A percentile compares a stretch with the other conserved stretches of the same genome.
Evolutionary conservation across 2,888 invertebrate genomes (phyloP).

Genomic region (Elegia similella): DNA sequence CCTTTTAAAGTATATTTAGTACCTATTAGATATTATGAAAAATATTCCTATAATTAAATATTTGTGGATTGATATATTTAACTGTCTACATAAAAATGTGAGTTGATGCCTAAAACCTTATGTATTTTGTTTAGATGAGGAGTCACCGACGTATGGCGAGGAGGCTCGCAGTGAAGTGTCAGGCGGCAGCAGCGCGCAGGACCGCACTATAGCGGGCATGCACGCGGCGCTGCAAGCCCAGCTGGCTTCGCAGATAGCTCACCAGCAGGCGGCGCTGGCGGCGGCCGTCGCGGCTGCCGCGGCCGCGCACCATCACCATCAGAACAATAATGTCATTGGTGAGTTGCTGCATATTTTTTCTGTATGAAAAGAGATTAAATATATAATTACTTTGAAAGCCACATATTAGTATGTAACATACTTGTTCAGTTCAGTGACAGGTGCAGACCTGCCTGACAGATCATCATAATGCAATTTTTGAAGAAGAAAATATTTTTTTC

Average conservation of each 20-base stretch:
- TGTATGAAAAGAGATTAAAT: neutral
- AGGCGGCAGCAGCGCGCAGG: slow-evolving; percentile 45
- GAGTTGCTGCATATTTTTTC: slow-evolving; percentile 46
- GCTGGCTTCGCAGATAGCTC: slow-evolving; percentile 82
- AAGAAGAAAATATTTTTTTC: too few relatives aligned
- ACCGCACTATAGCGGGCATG: slow-evolving; percentile 50
- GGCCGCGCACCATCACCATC: slow-evolving; percentile 83
- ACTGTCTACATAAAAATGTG: too few relatives aligned
- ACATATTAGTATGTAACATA: too few relatives aligned
- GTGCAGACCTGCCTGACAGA: too few relatives aligned
- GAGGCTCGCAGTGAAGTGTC: slow-evolving; percentile 62
- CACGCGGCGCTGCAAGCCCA: slow-evolving; percentile 82
- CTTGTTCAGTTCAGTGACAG: too few relatives aligned
- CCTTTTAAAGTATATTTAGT: too few relatives aligned
- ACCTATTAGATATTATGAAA: too few relatives aligned
- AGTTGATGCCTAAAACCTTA: too few relatives aligned
- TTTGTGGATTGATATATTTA: too few relatives aligned
- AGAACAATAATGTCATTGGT: slow-evolving; percentile 82
- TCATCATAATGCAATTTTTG: too few relatives aligned
- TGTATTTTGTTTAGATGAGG: slow-evolving; percentile 64
- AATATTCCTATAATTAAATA: too few relatives aligned
- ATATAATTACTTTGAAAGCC: too few relatives aligned
- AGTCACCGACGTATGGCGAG: slow-evolving; percentile 69
- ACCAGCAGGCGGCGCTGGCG: slow-evolving; percentile 80
- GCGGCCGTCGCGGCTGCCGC: slow-evolving; percentile 82